phyloP scores from a whole-genome alignment of 2,888 invertebrate species.

The Hyles lineata region DNA sequence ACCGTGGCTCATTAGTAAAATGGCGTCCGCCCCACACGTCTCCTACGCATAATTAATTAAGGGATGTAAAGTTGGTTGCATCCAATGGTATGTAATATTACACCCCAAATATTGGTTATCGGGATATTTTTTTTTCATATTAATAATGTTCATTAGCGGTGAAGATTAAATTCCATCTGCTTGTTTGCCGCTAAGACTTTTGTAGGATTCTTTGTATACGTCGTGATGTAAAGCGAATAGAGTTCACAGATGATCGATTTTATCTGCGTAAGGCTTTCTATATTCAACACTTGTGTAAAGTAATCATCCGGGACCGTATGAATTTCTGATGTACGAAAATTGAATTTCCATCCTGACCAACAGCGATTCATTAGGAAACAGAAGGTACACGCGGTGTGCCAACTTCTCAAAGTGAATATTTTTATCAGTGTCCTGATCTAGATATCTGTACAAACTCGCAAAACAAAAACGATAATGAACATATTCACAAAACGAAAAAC shows the following conservation, averaged over 20 bases:
- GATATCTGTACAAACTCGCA: slow-evolving; percentile 36
- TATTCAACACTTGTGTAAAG: neutral
- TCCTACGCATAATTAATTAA: neutral
- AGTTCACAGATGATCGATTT: neutral
- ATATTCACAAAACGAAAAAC: slow-evolving; percentile 45
- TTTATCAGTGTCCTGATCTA: slow-evolving; percentile 43
- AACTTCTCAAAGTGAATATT: slow-evolving; percentile 39
- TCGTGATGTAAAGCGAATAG: no score
- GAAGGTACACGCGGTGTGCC: neutral
- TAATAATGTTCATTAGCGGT: neutral
- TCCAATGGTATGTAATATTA: neutral
- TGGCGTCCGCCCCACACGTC: neutral
- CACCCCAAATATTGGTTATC: neutral
- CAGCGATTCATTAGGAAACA: slow-evolving; percentile 11
- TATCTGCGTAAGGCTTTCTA: neutral
- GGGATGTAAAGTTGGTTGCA: neutral
- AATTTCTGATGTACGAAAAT: neutral
- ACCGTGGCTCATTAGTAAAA: neutral
- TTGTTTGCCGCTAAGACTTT: no score
- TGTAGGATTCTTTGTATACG: no score
- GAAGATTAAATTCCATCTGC: neutral
- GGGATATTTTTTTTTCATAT: neutral
- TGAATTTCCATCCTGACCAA: slow-evolving; percentile 4
- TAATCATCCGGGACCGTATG: neutral
- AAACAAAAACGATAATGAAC: slow-evolving; percentile 43